Percentiles rank a stretch among this genome's conserved stretches.
These are phyloP conservation scores for Lampropteryx suffumata DNA, from an alignment of 2,888 invertebrate genomes.

Conservation along the genomic window DNA sequence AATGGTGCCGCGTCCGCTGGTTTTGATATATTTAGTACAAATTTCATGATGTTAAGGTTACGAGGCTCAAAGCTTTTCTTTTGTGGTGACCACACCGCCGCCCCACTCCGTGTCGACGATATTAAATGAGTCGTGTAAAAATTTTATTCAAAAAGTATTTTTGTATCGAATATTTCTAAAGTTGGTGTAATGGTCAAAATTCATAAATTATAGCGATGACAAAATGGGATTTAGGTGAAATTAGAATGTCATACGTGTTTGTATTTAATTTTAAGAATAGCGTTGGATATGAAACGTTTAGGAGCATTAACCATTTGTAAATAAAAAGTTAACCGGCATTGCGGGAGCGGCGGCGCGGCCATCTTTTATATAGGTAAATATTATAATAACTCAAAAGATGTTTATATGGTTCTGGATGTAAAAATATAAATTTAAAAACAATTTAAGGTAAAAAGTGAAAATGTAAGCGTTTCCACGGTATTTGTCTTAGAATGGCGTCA, in stretches of 20 bases:
- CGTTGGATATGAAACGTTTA: conserved; percentile 85
- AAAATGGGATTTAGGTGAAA: conserved; percentile 79
- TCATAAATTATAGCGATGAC: conserved; percentile 82
- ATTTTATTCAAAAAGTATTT: conserved; percentile 84
- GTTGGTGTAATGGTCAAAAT: conserved; percentile 84
- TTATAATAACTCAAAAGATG: conserved; percentile 82
- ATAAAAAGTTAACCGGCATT: conserved; percentile 73
- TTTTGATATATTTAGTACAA: conserved; percentile 83
- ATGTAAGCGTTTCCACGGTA: conserved; percentile 76
- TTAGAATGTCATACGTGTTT: conserved; percentile 82
- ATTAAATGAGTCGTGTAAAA: conserved; percentile 79
- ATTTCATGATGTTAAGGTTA: conserved; percentile 83
- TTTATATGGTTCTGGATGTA: conserved; percentile 84
- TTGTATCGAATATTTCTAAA: conserved; percentile 85
- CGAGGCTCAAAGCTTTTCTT: conserved; percentile 83
- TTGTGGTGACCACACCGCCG: conserved; percentile 65
- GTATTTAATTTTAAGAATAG: conserved; percentile 85
- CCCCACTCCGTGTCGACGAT: conserved; percentile 57
- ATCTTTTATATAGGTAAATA: conserved; percentile 80
- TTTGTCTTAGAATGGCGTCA: conserved; percentile 77
- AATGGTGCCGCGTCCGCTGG: conserved; percentile 75
- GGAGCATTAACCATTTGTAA: conserved; percentile 88
- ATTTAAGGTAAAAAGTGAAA: conserved; percentile 69
- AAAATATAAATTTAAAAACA: conserved; percentile 77
- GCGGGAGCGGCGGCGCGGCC: conserved; percentile 58